phyloP scores from a whole-genome alignment of 2,888 invertebrate genomes.

The Tachina lurida region DNA sequence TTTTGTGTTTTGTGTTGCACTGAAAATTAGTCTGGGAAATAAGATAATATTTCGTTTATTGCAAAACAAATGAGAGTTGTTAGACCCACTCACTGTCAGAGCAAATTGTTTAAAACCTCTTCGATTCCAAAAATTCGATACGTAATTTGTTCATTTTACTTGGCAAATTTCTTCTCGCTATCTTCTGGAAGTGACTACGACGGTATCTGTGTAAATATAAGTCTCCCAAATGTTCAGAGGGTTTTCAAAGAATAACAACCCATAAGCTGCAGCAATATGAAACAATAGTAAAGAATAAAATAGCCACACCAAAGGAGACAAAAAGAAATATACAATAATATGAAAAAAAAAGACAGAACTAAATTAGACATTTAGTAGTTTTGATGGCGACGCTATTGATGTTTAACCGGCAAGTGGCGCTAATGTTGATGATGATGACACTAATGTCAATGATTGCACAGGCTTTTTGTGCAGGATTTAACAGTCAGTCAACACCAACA shows the following conservation, averaged over 20 bases:
- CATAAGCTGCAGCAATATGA: conserved; percentile 5
- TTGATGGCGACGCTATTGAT: conserved; percentile 1
- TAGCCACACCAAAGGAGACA: neutral
- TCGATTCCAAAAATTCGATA: too few species aligned
- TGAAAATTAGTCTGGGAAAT: too few species aligned
- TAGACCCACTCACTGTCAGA: too few species aligned
- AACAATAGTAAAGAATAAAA: neutral
- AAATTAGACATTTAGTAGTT: neutral
- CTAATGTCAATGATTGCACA: neutral
- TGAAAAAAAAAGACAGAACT: neutral
- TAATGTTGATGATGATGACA: neutral
- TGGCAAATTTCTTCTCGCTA: too few species aligned
- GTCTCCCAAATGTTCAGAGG: neutral
- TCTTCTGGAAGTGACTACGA: neutral
- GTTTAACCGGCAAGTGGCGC: neutral
- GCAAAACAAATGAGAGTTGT: too few species aligned
- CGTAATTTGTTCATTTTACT: too few species aligned
- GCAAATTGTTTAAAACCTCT: too few species aligned
- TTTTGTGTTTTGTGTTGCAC: too few species aligned
- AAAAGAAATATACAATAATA: neutral
- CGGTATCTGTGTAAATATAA: neutral
- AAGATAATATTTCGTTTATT: too few species aligned
- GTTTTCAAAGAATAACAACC: neutral
- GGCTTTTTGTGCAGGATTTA: neutral
- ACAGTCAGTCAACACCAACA: conserved; percentile 9